Percentiles rank a stretch among this genome's conserved stretches.
Conservation (phyloP, 2,797 vertebrate genomes). For the Lithobates pipiens region DNA sequence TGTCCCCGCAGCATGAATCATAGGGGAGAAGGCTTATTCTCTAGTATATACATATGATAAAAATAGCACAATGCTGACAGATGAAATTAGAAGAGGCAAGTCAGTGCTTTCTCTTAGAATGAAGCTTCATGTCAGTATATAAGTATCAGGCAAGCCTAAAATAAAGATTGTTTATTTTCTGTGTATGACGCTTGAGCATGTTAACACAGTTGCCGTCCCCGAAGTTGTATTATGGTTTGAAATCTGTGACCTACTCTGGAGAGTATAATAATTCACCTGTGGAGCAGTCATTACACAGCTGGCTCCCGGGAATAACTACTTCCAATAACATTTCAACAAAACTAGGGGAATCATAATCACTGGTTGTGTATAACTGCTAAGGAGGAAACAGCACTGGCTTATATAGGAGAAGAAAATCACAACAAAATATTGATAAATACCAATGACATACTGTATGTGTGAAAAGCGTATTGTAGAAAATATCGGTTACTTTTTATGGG, state of each 20-base stretch:
- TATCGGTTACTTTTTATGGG: neutral
- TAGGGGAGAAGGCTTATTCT: slow-evolving; percentile 15
- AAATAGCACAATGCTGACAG: slow-evolving; percentile 40
- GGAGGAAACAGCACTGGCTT: neutral
- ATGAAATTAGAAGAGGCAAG: slow-evolving; percentile 36
- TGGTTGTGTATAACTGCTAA: neutral
- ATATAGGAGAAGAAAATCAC: neutral
- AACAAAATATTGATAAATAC: neutral
- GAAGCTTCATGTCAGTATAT: slow-evolving; percentile 57
- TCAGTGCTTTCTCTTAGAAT: slow-evolving; percentile 14
- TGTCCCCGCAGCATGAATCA: slow-evolving; percentile 27
- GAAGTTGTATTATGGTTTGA: neutral
- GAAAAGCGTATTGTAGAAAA: neutral
- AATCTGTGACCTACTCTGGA: neutral
- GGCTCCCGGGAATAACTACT: neutral
- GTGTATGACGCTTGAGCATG: neutral
- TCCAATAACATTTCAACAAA: neutral
- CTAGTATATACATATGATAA: slow-evolving; percentile 18
- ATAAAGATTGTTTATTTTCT: neutral
- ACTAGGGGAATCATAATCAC: neutral
- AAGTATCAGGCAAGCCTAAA: neutral
- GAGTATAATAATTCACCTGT: neutral
- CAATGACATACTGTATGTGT: neutral
- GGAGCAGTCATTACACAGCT: neutral
- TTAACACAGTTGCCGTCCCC: neutral